Evolutionary conservation across 2,888 invertebrate species (phyloP).

Genomic region (Dicycla oo): DNA sequence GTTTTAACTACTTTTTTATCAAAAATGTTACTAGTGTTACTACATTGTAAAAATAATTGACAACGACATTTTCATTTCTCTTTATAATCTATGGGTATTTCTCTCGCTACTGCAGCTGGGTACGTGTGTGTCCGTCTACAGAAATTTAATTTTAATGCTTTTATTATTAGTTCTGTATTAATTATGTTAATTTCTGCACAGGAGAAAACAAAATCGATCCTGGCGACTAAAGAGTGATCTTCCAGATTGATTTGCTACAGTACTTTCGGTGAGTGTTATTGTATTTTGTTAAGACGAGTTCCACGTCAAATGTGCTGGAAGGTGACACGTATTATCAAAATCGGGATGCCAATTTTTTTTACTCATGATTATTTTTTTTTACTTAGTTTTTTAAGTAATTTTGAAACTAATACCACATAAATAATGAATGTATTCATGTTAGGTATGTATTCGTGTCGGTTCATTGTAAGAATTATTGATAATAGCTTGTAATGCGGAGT

Average conservation of each 20-base stretch:
- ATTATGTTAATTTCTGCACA: slow-evolving; percentile 76
- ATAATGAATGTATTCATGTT: background rate
- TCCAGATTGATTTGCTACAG: slow-evolving; percentile 88
- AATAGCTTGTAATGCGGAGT: slow-evolving; percentile 12
- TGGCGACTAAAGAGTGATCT: slow-evolving; percentile 85
- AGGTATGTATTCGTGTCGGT: slow-evolving; percentile 1
- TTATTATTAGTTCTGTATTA: slow-evolving; percentile 69
- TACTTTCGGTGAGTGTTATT: slow-evolving; percentile 86
- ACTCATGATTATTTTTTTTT: slow-evolving; percentile 22
- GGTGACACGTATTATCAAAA: slow-evolving; percentile 90
- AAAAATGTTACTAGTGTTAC: slow-evolving; percentile 47
- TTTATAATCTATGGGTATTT: slow-evolving; percentile 77
- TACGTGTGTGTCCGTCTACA: slow-evolving; percentile 78
- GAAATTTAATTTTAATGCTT: slow-evolving; percentile 71
- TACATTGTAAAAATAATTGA: slow-evolving; percentile 16
- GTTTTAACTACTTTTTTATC: background rate
- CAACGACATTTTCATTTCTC: background rate
- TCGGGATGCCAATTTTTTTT: slow-evolving; percentile 76
- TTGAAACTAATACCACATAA: background rate
- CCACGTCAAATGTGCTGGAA: slow-evolving; percentile 90
- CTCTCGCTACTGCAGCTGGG: slow-evolving; percentile 87
- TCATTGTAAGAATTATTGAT: slow-evolving; percentile 23
- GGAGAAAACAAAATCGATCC: slow-evolving; percentile 84
- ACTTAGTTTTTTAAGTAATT: slow-evolving; percentile 7
- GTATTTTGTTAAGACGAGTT: slow-evolving; percentile 82